Evolutionary conservation across 1,140 invertebrate species (phyloP).

Genomic region (Meteorus sp.): DNA sequence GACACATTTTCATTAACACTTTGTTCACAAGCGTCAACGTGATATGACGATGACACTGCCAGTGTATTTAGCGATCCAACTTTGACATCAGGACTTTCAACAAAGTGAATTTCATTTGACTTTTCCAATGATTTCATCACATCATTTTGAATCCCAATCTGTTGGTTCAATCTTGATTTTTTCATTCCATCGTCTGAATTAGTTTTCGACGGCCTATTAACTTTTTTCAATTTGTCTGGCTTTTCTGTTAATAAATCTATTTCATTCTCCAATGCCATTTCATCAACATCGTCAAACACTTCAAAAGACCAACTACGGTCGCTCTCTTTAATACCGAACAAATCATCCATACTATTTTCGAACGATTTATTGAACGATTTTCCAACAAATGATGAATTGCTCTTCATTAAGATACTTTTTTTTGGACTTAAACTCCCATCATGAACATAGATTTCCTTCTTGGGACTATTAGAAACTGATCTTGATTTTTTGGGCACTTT

Average conservation of each 20-base stretch:
- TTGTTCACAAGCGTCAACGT: not conserved
- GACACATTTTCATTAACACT: not conserved
- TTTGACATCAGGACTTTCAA: not conserved
- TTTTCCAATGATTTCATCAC: not conserved
- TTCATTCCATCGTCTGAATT: not conserved
- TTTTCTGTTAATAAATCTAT: constrained; percentile 4
- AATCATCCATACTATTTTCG: not conserved
- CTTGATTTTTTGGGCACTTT: constrained; percentile 7
- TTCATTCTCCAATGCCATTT: not conserved
- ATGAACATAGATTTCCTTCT: constrained; percentile 44
- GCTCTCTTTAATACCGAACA: constrained; percentile 9
- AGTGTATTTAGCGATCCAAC: not conserved
- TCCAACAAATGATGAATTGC: not conserved
- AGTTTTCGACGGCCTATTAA: not conserved
- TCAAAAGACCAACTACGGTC: constrained; percentile 25
- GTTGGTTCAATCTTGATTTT: not conserved
- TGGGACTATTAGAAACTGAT: constrained; percentile 43
- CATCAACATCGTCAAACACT: constrained; percentile 18
- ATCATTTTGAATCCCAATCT: constrained; percentile 1
- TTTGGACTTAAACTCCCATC: constrained; percentile 50
- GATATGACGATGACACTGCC: not conserved
- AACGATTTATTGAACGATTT: not conserved
- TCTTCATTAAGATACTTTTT: constrained; percentile 48
- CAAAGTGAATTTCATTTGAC: constrained; percentile 14
- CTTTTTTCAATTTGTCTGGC: not conserved